A percentile compares a stretch with the other conserved stretches of the same genome.
phyloP scores from a whole-genome alignment of 2,888 invertebrate genomes.

The Phymatocera aterrima region DNA sequence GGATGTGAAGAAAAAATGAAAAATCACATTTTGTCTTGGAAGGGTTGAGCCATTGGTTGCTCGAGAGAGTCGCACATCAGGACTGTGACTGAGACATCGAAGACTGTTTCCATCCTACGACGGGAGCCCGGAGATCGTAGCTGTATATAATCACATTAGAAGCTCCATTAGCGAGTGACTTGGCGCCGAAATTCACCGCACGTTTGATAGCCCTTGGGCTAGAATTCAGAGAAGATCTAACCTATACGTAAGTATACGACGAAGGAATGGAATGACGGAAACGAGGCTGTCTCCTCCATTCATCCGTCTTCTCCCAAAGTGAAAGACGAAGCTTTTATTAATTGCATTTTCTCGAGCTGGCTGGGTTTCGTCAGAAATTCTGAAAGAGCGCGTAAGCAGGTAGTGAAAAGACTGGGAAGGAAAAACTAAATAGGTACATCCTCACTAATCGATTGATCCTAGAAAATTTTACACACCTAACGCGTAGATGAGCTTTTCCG shows the following conservation, averaged over 20 bases:
- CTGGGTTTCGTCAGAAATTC: neutral
- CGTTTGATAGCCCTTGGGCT: constrained; percentile 46
- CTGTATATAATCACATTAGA: constrained; percentile 49
- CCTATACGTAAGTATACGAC: too few species aligned
- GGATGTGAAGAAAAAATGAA: too few species aligned
- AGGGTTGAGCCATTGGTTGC: neutral
- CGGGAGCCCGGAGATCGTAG: constrained; percentile 38
- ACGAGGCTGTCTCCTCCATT: constrained; percentile 3
- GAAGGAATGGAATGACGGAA: neutral
- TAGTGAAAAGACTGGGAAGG: neutral
- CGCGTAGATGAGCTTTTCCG: too few species aligned
- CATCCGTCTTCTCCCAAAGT: constrained; percentile 26
- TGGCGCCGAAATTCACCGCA: constrained; percentile 49
- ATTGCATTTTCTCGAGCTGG: constrained; percentile 11
- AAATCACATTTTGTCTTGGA: too few species aligned
- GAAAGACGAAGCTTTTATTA: constrained; percentile 27
- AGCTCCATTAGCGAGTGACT: constrained; percentile 51
- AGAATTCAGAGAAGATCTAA: neutral
- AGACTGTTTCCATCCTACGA: neutral
- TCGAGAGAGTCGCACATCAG: neutral
- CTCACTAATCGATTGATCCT: too few species aligned
- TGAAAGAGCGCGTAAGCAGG: neutral
- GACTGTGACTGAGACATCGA: neutral
- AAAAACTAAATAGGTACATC: neutral
- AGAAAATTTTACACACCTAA: too few species aligned